These are phyloP conservation scores for Meandrina meandrites DNA, from an alignment of 92 coral and sea anemone genomes.

Conservation along the genomic window DNA sequence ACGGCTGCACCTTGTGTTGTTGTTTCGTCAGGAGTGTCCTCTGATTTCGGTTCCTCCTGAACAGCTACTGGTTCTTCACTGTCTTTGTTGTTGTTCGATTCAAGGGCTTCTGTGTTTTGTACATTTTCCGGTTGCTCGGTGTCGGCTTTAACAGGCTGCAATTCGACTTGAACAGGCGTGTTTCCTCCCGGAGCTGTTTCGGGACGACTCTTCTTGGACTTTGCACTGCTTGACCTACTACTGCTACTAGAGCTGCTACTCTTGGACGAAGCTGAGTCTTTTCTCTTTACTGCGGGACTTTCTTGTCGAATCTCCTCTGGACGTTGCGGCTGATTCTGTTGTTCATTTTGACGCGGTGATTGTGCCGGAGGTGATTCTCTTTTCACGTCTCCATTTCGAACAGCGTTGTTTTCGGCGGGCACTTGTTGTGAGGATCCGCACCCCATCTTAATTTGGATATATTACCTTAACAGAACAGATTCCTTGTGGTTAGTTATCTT, in stretches of 20 bases:
- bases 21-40: slow-evolving; percentile 36
- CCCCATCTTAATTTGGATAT: slow-evolving; percentile 51
- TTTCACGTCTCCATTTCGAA: slow-evolving; percentile 69
- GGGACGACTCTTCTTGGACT: slow-evolving; percentile 32
- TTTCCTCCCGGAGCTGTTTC: slow-evolving; percentile 50
- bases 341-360: slow-evolving; percentile 37
- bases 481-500: not conserved
- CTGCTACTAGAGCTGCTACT: slow-evolving; percentile 42
- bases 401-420: slow-evolving; percentile 24
- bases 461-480: not conserved
- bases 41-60: slow-evolving; percentile 2
- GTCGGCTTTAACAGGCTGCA: not conserved
- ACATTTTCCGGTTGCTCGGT: slow-evolving; percentile 22
- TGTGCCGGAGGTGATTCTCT: slow-evolving; percentile 42
- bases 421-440: slow-evolving; percentile 68
- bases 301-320: slow-evolving; percentile 18
- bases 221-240: slow-evolving; percentile 45
- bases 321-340: slow-evolving; percentile 32
- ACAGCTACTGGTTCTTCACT: slow-evolving; percentile 7
- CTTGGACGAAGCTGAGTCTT: slow-evolving; percentile 46
- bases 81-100: not conserved
- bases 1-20: slow-evolving; percentile 35
- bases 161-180: slow-evolving; percentile 9
- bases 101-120: slow-evolving; percentile 14
- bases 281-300: slow-evolving; percentile 22